Evolutionary conservation across 2,888 invertebrate species (phyloP).

Genomic region (Xiphydria camelus): DNA sequence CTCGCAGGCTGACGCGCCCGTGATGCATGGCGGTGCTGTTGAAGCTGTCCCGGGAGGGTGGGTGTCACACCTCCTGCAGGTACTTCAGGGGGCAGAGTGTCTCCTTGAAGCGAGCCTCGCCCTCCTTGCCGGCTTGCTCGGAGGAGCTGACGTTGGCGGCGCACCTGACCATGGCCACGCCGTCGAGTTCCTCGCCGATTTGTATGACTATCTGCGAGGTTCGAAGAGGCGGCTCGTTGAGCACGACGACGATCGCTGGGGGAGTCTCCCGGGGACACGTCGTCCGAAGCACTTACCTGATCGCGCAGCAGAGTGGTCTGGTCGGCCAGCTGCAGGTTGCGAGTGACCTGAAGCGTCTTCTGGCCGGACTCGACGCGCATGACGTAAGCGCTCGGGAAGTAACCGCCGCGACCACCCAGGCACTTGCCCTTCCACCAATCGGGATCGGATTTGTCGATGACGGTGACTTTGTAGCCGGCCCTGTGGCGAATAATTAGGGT

Average conservation of each 20-base stretch:
- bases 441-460: slow-evolving; percentile 91
- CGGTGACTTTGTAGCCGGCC: slow-evolving; percentile 72
- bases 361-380: slow-evolving; percentile 89
- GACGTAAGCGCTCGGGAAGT: slow-evolving; percentile 94
- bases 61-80: slow-evolving; percentile 92
- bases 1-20: slow-evolving; percentile 14
- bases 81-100: slow-evolving; percentile 93
- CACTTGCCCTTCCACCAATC: slow-evolving; percentile 99
- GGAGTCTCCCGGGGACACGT: too few relatives aligned
- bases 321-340: slow-evolving; percentile 84
- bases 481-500: slow-evolving; percentile 22
- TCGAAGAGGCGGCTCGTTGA: too few relatives aligned
- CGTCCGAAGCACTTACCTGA: too few relatives aligned
- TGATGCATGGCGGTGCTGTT: slow-evolving; percentile 38
- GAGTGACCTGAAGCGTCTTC: slow-evolving; percentile 85
- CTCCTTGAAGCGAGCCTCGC: slow-evolving; percentile 61
- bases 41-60: slow-evolving; percentile 51
- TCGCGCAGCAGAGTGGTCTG: slow-evolving; percentile 50
- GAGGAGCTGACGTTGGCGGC: slow-evolving; percentile 75
- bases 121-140: slow-evolving; percentile 47
- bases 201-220: slow-evolving; percentile 88
- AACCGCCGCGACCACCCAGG: slow-evolving; percentile 83
- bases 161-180: slow-evolving; percentile 91
- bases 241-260: too few relatives aligned
- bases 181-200: slow-evolving; percentile 89